phyloP scores from a whole-genome alignment of 2,113 vertebrate species.

The Vulpes ferrilata region DNA sequence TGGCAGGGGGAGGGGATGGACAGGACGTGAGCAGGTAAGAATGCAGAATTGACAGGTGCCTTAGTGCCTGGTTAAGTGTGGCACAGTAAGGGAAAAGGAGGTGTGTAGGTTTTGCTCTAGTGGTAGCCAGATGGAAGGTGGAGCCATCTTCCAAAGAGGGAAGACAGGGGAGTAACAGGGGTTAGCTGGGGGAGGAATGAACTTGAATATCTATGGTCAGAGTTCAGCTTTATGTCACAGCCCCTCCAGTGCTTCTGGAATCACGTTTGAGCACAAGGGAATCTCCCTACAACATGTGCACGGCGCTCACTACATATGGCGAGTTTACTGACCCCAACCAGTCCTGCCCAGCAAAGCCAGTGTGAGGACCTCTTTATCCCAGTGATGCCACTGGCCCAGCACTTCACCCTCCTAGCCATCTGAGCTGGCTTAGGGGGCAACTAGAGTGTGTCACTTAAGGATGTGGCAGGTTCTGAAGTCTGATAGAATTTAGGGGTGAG shows the following conservation, averaged over 20 bases:
- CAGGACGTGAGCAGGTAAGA: rapidly evolving
- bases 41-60: not conserved
- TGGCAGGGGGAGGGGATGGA: too few relatives aligned
- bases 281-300: not conserved
- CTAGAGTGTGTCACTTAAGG: not conserved
- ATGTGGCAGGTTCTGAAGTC: not conserved
- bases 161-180: not conserved
- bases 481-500: too few relatives aligned
- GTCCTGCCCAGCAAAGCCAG: too few relatives aligned
- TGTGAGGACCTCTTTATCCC: not conserved
- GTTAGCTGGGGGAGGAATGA: not conserved
- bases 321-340: not conserved
- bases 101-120: not conserved
- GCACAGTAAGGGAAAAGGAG: not conserved
- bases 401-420: too few relatives aligned
- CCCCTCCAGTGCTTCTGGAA: not conserved
- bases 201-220: not conserved
- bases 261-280: not conserved
- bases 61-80: not conserved
- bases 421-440: not conserved
- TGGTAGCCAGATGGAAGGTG: not conserved
- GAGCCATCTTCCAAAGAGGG: not conserved
- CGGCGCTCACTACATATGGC: not conserved
- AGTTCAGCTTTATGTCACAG: not conserved
- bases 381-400: not conserved